Percentiles rank a stretch among this genome's conserved stretches.
phyloP scores from a whole-genome alignment of 2,888 invertebrate genomes.

The Cryptops parisi region DNA sequence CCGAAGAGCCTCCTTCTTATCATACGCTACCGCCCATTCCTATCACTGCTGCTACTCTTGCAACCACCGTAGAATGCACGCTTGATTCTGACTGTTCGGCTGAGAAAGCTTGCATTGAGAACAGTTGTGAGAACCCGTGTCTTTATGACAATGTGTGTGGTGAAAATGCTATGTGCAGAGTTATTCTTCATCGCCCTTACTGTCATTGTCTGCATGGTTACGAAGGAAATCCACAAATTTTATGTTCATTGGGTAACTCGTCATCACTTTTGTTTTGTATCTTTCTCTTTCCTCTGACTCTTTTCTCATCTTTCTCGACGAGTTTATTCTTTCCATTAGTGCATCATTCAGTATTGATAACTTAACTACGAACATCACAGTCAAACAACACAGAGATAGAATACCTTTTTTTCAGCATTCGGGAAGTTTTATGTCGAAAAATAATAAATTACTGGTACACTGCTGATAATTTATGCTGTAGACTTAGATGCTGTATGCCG shows the following conservation, averaged over 20 bases:
- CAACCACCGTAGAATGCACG: constrained; percentile 20
- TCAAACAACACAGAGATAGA: too few relatives aligned
- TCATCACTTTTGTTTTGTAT: too few relatives aligned
- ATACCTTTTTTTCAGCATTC: too few relatives aligned
- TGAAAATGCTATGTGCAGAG: constrained; percentile 62
- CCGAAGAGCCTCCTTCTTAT: constrained; percentile 2
- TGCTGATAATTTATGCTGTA: too few relatives aligned
- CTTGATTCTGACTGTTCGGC: constrained; percentile 23
- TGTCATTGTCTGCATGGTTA: constrained; percentile 59
- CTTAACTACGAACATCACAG: too few relatives aligned
- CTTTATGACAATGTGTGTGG: constrained; percentile 47
- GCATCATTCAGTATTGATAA: too few relatives aligned
- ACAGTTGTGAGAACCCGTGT: constrained; percentile 49
- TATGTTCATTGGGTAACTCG: constrained; percentile 39
- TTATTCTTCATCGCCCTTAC: constrained; percentile 56
- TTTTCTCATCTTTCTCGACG: too few relatives aligned
- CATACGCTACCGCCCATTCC: not conserved
- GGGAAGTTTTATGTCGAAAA: too few relatives aligned
- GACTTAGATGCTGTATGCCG: too few relatives aligned
- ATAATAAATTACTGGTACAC: too few relatives aligned
- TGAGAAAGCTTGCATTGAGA: constrained; percentile 23
- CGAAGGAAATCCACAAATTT: constrained; percentile 59
- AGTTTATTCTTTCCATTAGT: too few relatives aligned
- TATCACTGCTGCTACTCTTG: not conserved
- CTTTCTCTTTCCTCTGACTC: too few relatives aligned